Conservation (phyloP, 2,113 vertebrate genomes). For the Callipepla squamata region DNA sequence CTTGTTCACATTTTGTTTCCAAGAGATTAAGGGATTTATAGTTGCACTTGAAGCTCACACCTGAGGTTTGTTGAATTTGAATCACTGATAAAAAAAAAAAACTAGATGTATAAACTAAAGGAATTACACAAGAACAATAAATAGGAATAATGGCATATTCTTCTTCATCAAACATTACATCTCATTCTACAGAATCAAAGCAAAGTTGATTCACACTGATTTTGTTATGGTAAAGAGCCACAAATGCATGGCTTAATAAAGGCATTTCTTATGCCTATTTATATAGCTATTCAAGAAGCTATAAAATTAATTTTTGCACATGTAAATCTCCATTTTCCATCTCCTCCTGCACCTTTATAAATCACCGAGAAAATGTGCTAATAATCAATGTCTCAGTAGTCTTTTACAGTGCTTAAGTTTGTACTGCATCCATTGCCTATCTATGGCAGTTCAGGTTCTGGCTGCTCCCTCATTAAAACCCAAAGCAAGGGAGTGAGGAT, state of each 20-base stretch:
- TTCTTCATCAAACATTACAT: neutral
- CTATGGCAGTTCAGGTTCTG: neutral
- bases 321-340: neutral
- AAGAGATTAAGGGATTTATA: neutral
- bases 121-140: neutral
- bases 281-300: neutral
- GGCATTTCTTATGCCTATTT: neutral
- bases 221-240: neutral
- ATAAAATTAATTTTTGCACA: neutral
- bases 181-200: neutral
- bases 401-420: neutral
- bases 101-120: neutral
- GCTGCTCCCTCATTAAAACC: neutral
- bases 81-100: neutral
- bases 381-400: neutral
- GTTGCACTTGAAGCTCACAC: neutral
- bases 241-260: neutral
- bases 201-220: neutral
- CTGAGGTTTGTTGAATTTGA: neutral
- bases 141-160: neutral
- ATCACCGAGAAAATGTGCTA: neutral
- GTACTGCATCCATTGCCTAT: neutral
- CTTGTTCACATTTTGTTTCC: neutral
- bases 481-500: neutral
- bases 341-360: neutral